Evolutionary conservation across 2,113 vertebrate genomes (phyloP).

Genomic region (Phaetusa simplex): DNA sequence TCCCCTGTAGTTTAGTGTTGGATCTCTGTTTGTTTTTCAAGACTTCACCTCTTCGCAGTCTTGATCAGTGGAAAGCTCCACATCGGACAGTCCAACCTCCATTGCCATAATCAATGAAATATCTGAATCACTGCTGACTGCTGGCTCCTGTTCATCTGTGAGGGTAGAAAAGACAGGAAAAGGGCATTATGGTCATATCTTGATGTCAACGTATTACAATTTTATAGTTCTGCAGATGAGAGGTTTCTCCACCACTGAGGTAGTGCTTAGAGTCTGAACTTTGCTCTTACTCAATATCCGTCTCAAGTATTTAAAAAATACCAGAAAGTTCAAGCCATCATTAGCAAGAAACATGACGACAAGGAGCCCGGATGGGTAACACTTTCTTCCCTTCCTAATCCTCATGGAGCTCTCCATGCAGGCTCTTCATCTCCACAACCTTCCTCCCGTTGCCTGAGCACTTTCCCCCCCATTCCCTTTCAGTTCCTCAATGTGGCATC

Average conservation of each 20-base stretch:
- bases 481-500: background rate
- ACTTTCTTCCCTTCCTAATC: background rate
- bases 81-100: constrained; percentile 85
- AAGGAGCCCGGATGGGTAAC: background rate
- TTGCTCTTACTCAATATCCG: background rate
- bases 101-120: constrained; percentile 86
- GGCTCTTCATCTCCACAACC: background rate
- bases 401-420: background rate
- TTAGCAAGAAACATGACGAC: background rate
- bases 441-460: background rate
- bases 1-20: constrained; percentile 6
- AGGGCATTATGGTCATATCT: background rate
- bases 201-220: accelerated
- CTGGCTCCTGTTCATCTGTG: constrained; percentile 89
- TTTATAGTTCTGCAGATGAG: background rate
- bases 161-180: constrained; percentile 30
- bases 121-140: constrained; percentile 90
- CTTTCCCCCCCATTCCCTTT: background rate
- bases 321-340: background rate
- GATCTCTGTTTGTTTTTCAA: constrained; percentile 64
- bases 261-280: background rate
- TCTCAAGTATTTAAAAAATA: background rate
- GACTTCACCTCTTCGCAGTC: constrained; percentile 87
- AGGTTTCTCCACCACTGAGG: background rate
- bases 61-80: constrained; percentile 86